phyloP scores from a whole-genome alignment of 2,888 invertebrate genomes.

The Ophion ventricosus region DNA sequence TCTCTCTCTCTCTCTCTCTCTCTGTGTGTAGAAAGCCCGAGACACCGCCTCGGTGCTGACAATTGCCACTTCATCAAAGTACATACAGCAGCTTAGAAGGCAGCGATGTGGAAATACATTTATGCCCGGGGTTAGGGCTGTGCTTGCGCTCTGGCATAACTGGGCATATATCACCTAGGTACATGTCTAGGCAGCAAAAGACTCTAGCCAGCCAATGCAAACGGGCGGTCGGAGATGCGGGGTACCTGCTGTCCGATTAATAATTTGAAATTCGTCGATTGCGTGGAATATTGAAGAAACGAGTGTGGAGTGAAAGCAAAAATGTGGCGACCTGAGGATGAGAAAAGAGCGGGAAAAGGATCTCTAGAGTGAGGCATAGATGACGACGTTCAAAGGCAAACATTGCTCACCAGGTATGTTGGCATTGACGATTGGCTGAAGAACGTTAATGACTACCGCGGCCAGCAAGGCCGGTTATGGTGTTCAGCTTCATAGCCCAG shows the following conservation, averaged over 20 bases:
- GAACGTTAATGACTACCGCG: constrained; percentile 79
- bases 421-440: constrained; percentile 67
- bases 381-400: not conserved
- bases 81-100: constrained; percentile 63
- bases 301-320: too few relatives aligned
- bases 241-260: not conserved
- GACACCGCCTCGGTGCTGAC: constrained; percentile 40
- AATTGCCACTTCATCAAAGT: constrained; percentile 66
- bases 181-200: constrained; percentile 1
- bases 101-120: constrained; percentile 61
- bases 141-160: constrained; percentile 20
- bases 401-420: constrained; percentile 60
- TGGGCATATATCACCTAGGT: not conserved
- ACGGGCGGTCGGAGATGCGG: not conserved
- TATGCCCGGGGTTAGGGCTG: constrained; percentile 42
- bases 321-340: too few relatives aligned
- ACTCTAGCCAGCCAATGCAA: constrained; percentile 17
- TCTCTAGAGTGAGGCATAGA: not conserved
- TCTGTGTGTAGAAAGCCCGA: constrained; percentile 11
- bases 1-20: constrained; percentile 14
- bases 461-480: constrained; percentile 80
- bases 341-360: too few relatives aligned
- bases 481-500: constrained; percentile 79
- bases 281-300: too few relatives aligned
- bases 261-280: too few relatives aligned